Percentiles rank a stretch among this genome's conserved stretches.
Evolutionary conservation across 2,113 vertebrate species (phyloP).

Genomic region (Callionymus lyra): DNA sequence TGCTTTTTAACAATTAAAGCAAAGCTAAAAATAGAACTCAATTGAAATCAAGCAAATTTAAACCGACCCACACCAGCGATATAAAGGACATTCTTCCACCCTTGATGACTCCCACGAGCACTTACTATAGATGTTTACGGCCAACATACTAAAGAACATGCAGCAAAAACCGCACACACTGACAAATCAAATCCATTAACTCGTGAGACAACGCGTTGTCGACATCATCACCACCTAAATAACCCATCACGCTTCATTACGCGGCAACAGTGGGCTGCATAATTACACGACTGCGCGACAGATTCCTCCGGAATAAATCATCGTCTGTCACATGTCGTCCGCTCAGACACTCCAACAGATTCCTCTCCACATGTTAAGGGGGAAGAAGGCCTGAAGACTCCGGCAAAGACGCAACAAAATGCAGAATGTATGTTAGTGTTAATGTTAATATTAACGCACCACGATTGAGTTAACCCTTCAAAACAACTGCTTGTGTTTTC

Average conservation of each 20-base stretch:
- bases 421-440: no score
- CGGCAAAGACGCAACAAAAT: no score
- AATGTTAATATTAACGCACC: no score
- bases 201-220: no score
- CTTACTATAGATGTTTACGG: slow-evolving; percentile 13
- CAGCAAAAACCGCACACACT: slow-evolving; percentile 14
- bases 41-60: neutral
- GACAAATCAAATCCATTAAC: slow-evolving; percentile 16
- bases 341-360: slow-evolving; percentile 16
- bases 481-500: neutral
- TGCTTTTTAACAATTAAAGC: no score
- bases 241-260: slow-evolving; percentile 34
- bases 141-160: slow-evolving; percentile 7
- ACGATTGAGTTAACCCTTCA: no score
- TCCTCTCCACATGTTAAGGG: slow-evolving; percentile 18
- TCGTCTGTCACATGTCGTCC: slow-evolving; percentile 16
- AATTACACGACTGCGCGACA: slow-evolving; percentile 45
- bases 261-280: slow-evolving; percentile 28
- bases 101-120: slow-evolving; percentile 35
- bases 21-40: no score
- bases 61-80: slow-evolving; percentile 22
- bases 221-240: slow-evolving; percentile 28
- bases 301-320: slow-evolving; percentile 26
- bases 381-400: no score
- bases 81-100: slow-evolving; percentile 14